Conservation (phyloP, 2,113 vertebrate genomes). For the Leptocoma aspasia region DNA sequence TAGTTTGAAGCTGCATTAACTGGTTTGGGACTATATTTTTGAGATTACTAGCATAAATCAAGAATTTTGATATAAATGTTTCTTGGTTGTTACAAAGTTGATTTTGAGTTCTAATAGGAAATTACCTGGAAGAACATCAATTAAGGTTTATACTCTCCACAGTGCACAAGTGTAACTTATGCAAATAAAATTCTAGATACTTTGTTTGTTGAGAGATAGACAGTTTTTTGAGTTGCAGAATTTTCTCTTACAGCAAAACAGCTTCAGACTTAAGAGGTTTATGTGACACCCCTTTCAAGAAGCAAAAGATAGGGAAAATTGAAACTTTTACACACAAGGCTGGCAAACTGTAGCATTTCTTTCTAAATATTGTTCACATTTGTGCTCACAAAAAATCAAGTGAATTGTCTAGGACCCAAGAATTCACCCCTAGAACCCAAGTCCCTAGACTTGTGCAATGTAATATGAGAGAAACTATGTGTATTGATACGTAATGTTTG, state of each 20-base stretch:
- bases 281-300: neutral
- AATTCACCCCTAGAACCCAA: neutral
- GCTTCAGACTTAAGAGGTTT: neutral
- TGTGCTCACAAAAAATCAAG: neutral
- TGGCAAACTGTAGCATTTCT: neutral
- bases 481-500: neutral
- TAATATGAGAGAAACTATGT: neutral
- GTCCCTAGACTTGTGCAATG: neutral
- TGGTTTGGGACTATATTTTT: neutral
- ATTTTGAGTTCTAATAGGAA: neutral
- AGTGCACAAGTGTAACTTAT: neutral
- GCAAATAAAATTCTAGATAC: neutral
- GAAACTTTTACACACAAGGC: neutral
- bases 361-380: conserved; percentile 4
- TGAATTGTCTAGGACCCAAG: neutral
- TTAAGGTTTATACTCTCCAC: neutral
- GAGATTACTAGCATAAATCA: neutral
- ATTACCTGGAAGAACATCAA: neutral
- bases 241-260: neutral
- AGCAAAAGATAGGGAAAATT: neutral
- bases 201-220: neutral
- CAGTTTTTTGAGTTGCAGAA: neutral
- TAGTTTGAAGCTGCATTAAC: neutral
- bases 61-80: neutral
- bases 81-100: neutral